A percentile compares a stretch with the other conserved stretches of the same genome.
Conservation (phyloP, 2,797 vertebrate species). For the Rhodeus uyekii region DNA sequence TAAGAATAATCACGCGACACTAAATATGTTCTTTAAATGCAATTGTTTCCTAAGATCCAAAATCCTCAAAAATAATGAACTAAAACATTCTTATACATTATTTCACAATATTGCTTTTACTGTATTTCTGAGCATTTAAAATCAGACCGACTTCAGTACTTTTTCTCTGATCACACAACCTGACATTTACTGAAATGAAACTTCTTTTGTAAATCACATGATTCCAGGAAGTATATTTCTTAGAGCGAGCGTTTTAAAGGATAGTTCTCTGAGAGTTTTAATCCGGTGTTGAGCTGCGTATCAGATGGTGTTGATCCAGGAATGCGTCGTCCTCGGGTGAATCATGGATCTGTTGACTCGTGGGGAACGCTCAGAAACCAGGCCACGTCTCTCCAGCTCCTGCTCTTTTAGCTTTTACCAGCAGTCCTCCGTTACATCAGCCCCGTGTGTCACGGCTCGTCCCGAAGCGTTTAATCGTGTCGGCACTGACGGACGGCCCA, state of each 20-base stretch:
- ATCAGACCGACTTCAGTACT: neutral
- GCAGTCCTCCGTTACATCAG: neutral
- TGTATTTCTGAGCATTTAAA: neutral
- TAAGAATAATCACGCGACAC: too few relatives aligned
- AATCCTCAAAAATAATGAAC: too few relatives aligned
- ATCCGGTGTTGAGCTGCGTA: too few relatives aligned
- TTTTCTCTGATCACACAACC: neutral
- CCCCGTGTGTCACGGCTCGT: neutral
- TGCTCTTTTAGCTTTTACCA: conserved; percentile 2
- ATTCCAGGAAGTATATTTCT: neutral
- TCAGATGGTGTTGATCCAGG: neutral
- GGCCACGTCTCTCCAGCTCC: conserved; percentile 19
- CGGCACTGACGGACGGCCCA: too few relatives aligned
- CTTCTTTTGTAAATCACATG: neutral
- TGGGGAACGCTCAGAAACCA: conserved; percentile 5
- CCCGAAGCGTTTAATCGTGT: too few relatives aligned
- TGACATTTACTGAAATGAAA: neutral
- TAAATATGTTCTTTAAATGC: too few relatives aligned
- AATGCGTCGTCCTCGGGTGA: conserved; percentile 2
- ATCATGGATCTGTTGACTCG: neutral
- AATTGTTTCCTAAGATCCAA: too few relatives aligned
- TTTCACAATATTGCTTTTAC: neutral
- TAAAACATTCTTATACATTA: neutral
- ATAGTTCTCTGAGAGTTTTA: too few relatives aligned
- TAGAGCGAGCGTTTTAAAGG: neutral